Percentiles rank a stretch among this genome's conserved stretches.
These are phyloP conservation scores for Opisthocomus hoazin DNA, from an alignment of 2,113 vertebrate species.

Conservation along the genomic window DNA sequence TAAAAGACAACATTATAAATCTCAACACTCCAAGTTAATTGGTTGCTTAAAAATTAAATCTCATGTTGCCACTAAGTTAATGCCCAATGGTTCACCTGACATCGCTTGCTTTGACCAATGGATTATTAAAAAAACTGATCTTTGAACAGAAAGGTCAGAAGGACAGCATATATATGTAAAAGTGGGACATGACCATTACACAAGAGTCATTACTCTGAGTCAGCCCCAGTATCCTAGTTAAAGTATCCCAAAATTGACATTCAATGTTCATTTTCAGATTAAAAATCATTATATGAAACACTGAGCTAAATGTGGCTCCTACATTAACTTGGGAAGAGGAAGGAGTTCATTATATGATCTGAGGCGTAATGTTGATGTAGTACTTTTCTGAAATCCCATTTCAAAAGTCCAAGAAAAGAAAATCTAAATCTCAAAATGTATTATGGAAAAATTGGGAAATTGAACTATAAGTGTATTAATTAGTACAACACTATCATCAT, in stretches of 20 bases:
- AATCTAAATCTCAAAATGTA: background rate
- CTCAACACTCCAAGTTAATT: background rate
- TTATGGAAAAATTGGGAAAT: background rate
- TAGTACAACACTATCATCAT: background rate
- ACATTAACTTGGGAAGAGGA: background rate
- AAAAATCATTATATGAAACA: background rate
- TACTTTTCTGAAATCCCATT: background rate
- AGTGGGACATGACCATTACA: background rate
- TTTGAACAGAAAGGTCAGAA: background rate
- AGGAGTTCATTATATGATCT: background rate
- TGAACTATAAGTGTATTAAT: background rate
- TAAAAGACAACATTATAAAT: background rate
- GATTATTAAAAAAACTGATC: background rate
- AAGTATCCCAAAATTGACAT: background rate
- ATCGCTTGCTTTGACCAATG: background rate
- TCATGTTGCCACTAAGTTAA: background rate
- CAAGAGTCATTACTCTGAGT: background rate
- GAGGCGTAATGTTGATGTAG: rapidly evolving
- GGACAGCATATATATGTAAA: background rate
- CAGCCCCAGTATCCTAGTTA: background rate
- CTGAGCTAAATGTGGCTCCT: background rate
- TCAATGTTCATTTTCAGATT: background rate
- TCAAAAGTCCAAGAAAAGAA: background rate
- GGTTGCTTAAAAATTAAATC: background rate
- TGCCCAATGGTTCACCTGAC: background rate